These are phyloP conservation scores for Podarcis cretensis DNA, from an alignment of 2,113 vertebrate genomes.

Conservation along the genomic window DNA sequence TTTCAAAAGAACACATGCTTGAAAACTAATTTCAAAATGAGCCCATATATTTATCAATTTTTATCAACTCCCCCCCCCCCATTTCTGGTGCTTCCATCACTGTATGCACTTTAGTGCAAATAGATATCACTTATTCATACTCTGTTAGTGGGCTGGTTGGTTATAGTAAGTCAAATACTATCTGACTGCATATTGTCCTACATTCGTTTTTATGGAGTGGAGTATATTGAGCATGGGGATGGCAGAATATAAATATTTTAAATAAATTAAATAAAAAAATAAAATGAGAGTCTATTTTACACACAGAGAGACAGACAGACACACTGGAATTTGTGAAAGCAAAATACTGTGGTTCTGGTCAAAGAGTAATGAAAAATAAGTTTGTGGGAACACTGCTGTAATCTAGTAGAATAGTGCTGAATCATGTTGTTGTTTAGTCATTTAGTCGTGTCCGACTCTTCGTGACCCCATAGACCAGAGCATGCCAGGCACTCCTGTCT, in stretches of 20 bases:
- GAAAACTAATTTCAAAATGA: background rate
- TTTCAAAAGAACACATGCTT: background rate
- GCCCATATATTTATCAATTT: background rate
- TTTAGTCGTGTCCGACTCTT: too few relatives aligned
- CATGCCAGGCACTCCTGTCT: too few relatives aligned
- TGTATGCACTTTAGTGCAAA: background rate
- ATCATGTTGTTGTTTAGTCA: too few relatives aligned
- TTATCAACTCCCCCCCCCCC: background rate
- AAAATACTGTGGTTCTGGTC: background rate
- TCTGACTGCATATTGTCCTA: background rate
- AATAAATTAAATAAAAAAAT: background rate
- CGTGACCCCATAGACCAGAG: too few relatives aligned
- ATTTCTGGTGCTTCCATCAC: background rate
- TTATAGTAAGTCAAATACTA: background rate
- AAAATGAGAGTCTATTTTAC: background rate
- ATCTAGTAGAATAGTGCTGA: background rate
- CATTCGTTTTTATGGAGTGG: background rate
- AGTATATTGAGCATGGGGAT: background rate
- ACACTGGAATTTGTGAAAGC: background rate
- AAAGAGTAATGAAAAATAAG: background rate
- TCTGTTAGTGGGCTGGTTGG: background rate
- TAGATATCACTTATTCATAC: slow-evolving; percentile 3
- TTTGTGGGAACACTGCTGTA: background rate
- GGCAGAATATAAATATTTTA: background rate
- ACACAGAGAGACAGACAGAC: background rate